Base-by-base conservation (phyloP, 2,113 vertebrate genomes). In the Poeciliopsis occidentalis region DNA sequence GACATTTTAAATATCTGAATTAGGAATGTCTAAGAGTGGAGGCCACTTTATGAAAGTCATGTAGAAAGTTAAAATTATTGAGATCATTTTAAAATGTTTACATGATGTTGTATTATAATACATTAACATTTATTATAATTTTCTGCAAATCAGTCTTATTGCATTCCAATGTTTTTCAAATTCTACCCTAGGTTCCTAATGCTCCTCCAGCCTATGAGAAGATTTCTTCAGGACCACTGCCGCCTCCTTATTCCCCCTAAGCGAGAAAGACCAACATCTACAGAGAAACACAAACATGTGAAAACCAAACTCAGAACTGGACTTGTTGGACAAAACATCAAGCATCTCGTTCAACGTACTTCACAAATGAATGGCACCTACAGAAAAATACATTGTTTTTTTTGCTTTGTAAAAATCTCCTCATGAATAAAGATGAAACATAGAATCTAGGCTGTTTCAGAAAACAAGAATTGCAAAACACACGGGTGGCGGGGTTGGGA, bases 161-260 rank as follows among this genome's bases (percentile, higher is more conserved):
- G 69, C 0, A 69, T 77, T 68, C 61, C 5, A 79, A n/a, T 72
- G 13, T 81, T 39, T 4, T 10, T 57, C 51, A 57, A 57, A 4
- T 31, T 85, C n/a, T 60, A 71, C 51, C 81, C 30, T 64, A 99
- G 97, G 85, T 96, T 78, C 95, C 97, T 3, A 95, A 96, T 66
- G 97, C 97, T 72, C 97, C 97, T 57, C 97, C 97, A 73, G 94
- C 96, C 71, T 99, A 98, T 72, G 96, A 98, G 66, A 98, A 97
- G 94, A 87, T 97, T 70, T 89, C 93, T 63, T 75, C 90, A 39
- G 95, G 94, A 13, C 92, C 85, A 2, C 88, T 91, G 71, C 96
- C 96, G 80, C 97, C 97, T 60, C 96, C 97, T 19, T 99, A 98
- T 66, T 95, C 95, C 24, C 96, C 96, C 31, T 98, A 88, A 98